Evolutionary conservation across 2,797 vertebrate genomes (phyloP), one percentile per base, ranked within the genome.

Genomic region (Gymnoscopelus braueri): DNA sequence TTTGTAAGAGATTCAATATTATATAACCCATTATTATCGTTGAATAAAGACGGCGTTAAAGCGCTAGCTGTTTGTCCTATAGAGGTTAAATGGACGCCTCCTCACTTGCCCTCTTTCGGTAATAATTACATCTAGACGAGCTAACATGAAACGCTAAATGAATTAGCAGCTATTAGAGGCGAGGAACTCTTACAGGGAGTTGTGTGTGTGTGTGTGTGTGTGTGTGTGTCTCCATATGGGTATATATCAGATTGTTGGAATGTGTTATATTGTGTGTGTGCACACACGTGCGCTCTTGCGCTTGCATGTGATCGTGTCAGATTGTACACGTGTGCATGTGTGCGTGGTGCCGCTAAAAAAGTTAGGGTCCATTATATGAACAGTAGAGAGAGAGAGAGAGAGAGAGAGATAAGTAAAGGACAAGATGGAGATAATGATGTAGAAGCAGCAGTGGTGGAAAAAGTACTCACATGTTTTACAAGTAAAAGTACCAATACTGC

Each of bases 71-170:
- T 29, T 11, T 13, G 7, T 8, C 47, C 4, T 5, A 19, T 19
- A 50, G 57, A 83, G 83, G 88, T 87, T 90, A 89, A 90, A 84
- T 78, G 55, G 75, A 76, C 72, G 79, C 83, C 79, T 77, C 74
- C 84, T 85, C 78, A 69, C 80, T 79, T 67, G 48, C 75, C 78
- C 71, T 78, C 53, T 47, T 65, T 72, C 67, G 57, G 70, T 78
- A 70, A 74, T 88, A 90, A 90, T 90, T 90, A 84, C 86, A 90
- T 90, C 80, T 81, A 84, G 83, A 73, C 79, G 84, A 84, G 86
- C 85, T 90, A 88, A 89, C 85, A 88, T 86, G 77, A 88, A 88
- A 84, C 84, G 79, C 81, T 85, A 89, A 92, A 88, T 83, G 85
- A 87, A 79, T 89, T 88, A 88, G 76, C 78, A 75, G 81, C 82